phyloP scores from a whole-genome alignment of 2,797 vertebrate genomes.

The Poecilia gillii region DNA sequence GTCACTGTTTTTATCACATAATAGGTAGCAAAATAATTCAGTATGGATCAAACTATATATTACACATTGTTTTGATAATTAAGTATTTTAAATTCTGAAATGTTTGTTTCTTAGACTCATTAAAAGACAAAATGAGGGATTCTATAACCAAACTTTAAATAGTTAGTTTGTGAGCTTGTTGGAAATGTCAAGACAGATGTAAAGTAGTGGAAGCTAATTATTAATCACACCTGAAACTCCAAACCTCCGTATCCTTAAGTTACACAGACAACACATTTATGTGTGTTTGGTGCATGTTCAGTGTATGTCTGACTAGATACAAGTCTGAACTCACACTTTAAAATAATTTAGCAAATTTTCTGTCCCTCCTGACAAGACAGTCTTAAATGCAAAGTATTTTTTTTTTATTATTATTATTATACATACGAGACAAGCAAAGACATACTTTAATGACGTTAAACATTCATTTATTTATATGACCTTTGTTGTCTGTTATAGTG shows the following conservation, averaged over 20 bases:
- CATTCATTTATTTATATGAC: neutral
- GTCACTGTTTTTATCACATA: neutral
- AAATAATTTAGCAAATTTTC: neutral
- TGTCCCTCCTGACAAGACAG: neutral
- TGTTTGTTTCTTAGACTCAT: neutral
- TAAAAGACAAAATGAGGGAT: neutral
- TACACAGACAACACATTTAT: too few relatives aligned
- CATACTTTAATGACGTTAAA: neutral
- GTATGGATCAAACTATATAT: neutral
- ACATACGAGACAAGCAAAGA: neutral
- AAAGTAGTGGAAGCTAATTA: neutral
- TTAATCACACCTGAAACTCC: neutral
- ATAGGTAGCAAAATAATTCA: neutral
- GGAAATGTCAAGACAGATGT: neutral
- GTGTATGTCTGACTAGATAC: too few relatives aligned
- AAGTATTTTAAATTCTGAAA: neutral
- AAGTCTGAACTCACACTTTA: neutral
- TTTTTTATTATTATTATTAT: neutral
- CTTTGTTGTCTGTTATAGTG: neutral
- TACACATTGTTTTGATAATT: neutral
- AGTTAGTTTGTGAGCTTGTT: neutral
- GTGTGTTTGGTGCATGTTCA: too few relatives aligned
- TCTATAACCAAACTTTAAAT: neutral
- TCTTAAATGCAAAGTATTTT: neutral
- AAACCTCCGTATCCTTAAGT: too few relatives aligned